Conservation (phyloP, 2,113 vertebrate genomes). For the Hyperopisus bebe region DNA sequence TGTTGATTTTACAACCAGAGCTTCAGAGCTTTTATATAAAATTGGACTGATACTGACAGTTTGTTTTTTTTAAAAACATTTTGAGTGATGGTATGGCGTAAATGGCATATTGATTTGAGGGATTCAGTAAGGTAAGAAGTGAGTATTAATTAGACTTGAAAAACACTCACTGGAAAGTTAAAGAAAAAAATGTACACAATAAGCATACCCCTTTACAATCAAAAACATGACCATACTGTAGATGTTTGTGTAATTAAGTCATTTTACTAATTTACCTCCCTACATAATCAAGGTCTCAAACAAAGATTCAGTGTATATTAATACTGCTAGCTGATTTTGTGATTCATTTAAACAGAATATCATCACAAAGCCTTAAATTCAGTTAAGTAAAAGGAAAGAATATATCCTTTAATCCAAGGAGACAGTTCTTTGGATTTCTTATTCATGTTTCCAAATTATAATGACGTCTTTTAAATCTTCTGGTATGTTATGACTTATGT, state of each 20-base stretch:
- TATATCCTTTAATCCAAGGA: not conserved
- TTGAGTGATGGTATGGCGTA: not conserved
- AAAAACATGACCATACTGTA: not conserved
- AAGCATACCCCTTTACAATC: not conserved
- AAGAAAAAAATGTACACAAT: not conserved
- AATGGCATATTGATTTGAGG: not conserved
- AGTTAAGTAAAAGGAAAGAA: not conserved
- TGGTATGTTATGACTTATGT: not conserved
- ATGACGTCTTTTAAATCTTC: not conserved
- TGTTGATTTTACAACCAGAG: not conserved
- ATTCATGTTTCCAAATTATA: not conserved
- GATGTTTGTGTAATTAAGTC: not conserved
- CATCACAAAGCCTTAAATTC: not conserved
- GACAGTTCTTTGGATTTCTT: not conserved
- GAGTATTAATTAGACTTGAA: not conserved
- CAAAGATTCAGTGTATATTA: not conserved
- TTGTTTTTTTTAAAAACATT: not conserved
- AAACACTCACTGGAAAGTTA: not conserved
- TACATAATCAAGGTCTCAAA: not conserved
- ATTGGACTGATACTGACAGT: not conserved
- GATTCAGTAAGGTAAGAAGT: not conserved
- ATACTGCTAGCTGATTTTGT: not conserved
- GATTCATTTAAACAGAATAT: not conserved
- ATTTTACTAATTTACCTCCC: not conserved
- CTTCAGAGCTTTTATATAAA: not conserved